phyloP scores from a whole-genome alignment of 2,113 vertebrate genomes.

The Hemiprocne comata region DNA sequence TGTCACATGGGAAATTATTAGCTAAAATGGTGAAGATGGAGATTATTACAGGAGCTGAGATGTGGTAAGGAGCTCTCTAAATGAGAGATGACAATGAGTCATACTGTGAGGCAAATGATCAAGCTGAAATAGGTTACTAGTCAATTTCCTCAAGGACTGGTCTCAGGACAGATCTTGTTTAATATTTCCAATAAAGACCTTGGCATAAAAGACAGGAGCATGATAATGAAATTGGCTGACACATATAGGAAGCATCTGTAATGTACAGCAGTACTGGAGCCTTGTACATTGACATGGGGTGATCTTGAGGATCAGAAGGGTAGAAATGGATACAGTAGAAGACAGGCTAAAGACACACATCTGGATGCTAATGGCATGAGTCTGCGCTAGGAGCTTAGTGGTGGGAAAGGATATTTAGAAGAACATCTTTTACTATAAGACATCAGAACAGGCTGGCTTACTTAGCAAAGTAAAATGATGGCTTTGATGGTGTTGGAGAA shows the following conservation, averaged over 20 bases:
- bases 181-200: constrained; percentile 3
- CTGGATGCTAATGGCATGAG: background rate
- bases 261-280: background rate
- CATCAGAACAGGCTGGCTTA: background rate
- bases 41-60: constrained; percentile 24
- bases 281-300: background rate
- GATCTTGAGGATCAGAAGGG: background rate
- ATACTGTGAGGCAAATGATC: constrained; percentile 26
- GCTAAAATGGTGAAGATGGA: constrained; percentile 8
- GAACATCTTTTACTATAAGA: background rate
- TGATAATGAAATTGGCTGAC: background rate
- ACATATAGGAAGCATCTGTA: background rate
- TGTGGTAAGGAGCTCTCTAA: constrained; percentile 1
- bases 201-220: background rate
- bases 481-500: background rate
- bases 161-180: background rate
- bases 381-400: background rate
- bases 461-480: background rate
- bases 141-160: constrained; percentile 27
- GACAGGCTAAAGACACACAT: background rate
- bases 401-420: background rate
- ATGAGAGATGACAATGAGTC: constrained; percentile 24
- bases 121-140: constrained; percentile 8
- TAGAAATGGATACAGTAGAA: background rate
- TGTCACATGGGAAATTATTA: constrained; percentile 33